Evolutionary conservation across 2,888 invertebrate genomes (phyloP).

Genomic region (Aleiodes leptofemur): DNA sequence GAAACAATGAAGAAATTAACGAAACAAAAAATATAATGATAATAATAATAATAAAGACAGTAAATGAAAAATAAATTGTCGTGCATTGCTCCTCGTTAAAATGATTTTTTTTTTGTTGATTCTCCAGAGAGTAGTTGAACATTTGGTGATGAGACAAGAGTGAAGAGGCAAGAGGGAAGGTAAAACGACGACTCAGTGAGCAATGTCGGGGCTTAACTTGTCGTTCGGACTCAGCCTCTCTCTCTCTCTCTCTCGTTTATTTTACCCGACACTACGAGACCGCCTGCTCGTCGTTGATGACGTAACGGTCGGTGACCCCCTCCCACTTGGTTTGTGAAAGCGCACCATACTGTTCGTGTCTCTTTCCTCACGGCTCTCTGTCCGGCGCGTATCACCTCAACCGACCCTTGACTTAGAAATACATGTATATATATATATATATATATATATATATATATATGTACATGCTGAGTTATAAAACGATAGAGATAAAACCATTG

Average conservation of each 20-base stretch:
- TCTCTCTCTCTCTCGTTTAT: slow-evolving; percentile 1
- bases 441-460: slow-evolving; percentile 7
- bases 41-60: slow-evolving; percentile 7
- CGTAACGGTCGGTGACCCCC: slow-evolving; percentile 74
- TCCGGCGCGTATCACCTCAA: slow-evolving; percentile 35
- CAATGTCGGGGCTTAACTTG: slow-evolving; percentile 53
- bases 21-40: slow-evolving; percentile 1
- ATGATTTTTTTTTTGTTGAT: slow-evolving; percentile 9
- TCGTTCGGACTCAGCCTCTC: slow-evolving; percentile 48
- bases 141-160: slow-evolving; percentile 2
- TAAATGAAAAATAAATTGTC: slow-evolving; percentile 3
- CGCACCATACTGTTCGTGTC: slow-evolving; percentile 43
- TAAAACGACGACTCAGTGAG: slow-evolving; percentile 46
- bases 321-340: slow-evolving; percentile 59
- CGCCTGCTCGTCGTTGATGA: slow-evolving; percentile 69
- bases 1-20: slow-evolving; percentile 31
- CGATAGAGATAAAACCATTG: slow-evolving; percentile 8
- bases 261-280: slow-evolving; percentile 54
- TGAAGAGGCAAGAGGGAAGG: slow-evolving; percentile 32
- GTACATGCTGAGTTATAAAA: slow-evolving; percentile 22
- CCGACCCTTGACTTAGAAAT: slow-evolving; percentile 47
- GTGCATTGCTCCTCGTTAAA: slow-evolving; percentile 10
- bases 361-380: slow-evolving; percentile 52
- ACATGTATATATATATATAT: slow-evolving; percentile 29
- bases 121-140: neutral